phyloP scores from a whole-genome alignment of 2,797 vertebrate species.

The Xyrichtys novacula region DNA sequence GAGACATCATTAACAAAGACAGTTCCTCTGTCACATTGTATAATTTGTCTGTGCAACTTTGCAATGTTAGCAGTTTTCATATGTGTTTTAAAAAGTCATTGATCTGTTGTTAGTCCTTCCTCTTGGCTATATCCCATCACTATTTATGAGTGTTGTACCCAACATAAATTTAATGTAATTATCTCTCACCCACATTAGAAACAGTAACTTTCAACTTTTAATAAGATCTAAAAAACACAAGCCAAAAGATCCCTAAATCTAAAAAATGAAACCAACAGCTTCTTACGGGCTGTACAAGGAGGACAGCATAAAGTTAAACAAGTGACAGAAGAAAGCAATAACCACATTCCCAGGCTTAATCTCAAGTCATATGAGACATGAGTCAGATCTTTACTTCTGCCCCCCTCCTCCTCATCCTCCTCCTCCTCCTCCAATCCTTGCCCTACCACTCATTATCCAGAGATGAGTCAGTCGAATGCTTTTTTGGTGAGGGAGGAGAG shows the following conservation, averaged over 20 bases:
- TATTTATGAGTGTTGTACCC: slow-evolving; percentile 32
- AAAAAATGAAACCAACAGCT: slow-evolving; percentile 25
- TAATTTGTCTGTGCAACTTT: no score
- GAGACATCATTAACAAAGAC: not conserved
- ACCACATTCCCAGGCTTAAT: slow-evolving; percentile 65
- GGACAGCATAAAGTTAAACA: slow-evolving; percentile 34
- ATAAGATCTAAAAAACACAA: slow-evolving; percentile 6
- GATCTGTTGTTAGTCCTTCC: no score
- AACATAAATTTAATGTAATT: slow-evolving; percentile 21
- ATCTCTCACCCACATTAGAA: slow-evolving; percentile 17
- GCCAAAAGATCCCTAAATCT: slow-evolving; percentile 16
- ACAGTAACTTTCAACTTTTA: slow-evolving; percentile 16
- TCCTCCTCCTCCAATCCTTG: slow-evolving; percentile 38
- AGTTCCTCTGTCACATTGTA: not conserved
- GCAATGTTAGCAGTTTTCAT: not conserved
- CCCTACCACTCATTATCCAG: slow-evolving; percentile 64
- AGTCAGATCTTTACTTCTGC: slow-evolving; percentile 65
- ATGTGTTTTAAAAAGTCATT: no score
- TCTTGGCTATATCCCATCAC: not conserved
- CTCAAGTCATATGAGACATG: slow-evolving; percentile 66
- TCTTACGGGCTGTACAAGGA: slow-evolving; percentile 29
- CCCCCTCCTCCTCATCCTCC: slow-evolving; percentile 36
- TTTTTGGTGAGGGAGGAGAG: slow-evolving; percentile 55
- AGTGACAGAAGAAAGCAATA: slow-evolving; percentile 54
- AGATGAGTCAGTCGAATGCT: slow-evolving; percentile 74